Conservation (phyloP, 2,888 invertebrate genomes). For the Pyrochroa serraticornis region DNA sequence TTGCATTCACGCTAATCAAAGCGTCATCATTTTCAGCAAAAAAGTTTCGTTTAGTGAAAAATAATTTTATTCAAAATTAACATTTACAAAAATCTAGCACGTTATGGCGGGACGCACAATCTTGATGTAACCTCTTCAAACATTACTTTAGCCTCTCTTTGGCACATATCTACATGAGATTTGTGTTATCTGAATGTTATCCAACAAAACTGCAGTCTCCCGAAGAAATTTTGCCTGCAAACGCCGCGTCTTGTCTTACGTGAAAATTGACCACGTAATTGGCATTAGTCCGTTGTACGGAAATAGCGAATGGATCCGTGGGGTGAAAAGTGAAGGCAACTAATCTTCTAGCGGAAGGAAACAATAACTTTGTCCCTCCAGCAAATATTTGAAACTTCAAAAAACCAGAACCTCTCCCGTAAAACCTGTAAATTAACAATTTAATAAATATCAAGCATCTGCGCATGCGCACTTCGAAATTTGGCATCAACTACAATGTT, state of each 20-base stretch:
- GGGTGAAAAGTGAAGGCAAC: slow-evolving; percentile 97
- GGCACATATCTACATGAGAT: too few relatives aligned
- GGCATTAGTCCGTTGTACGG: slow-evolving; percentile 89
- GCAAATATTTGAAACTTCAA: slow-evolving; percentile 76
- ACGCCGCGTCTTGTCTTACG: slow-evolving; percentile 63
- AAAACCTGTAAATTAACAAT: slow-evolving; percentile 67
- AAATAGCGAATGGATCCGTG: slow-evolving; percentile 93
- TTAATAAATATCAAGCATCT: slow-evolving; percentile 76
- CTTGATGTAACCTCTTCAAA: too few relatives aligned
- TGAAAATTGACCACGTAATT: slow-evolving; percentile 97
- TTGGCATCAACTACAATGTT: not conserved
- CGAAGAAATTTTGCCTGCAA: slow-evolving; percentile 12
- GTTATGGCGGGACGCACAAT: too few relatives aligned
- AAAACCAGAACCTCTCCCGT: slow-evolving; percentile 78
- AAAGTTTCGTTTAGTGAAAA: too few relatives aligned
- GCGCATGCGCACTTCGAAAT: too few relatives aligned
- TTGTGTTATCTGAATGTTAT: not conserved
- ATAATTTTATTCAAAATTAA: too few relatives aligned
- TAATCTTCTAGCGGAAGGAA: slow-evolving; percentile 75
- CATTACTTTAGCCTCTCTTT: too few relatives aligned
- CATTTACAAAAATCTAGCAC: too few relatives aligned
- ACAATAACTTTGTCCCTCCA: slow-evolving; percentile 68
- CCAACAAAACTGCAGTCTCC: slow-evolving; percentile 24
- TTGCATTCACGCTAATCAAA: too few relatives aligned
- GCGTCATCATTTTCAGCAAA: too few relatives aligned